phyloP scores from a whole-genome alignment of 2,113 vertebrate genomes.

The Melanotaenia duboulayi region DNA sequence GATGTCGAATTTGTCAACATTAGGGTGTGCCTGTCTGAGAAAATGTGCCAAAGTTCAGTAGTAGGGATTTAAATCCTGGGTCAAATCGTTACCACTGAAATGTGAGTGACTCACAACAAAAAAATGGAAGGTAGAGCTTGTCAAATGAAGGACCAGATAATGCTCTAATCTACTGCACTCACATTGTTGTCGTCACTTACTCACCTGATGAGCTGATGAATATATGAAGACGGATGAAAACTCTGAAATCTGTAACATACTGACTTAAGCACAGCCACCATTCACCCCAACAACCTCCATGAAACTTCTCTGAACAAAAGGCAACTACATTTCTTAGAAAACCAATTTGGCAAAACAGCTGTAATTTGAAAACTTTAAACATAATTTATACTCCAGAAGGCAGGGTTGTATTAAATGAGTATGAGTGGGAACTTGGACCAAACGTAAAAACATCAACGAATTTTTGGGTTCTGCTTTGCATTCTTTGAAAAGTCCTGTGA shows the following conservation, averaged over 20 bases:
- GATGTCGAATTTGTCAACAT: no score
- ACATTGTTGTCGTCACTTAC: conserved; percentile 26
- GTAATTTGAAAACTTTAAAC: not conserved
- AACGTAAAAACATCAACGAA: not conserved
- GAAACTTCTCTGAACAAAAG: not conserved
- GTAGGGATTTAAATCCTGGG: no score
- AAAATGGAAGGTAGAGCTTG: conserved; percentile 33
- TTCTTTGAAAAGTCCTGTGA: not conserved
- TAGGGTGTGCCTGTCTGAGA: no score
- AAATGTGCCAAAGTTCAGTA: no score
- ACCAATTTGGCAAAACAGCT: not conserved
- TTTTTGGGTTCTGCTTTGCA: not conserved
- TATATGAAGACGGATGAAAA: no score
- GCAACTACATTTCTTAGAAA: not conserved
- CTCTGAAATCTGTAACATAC: no score
- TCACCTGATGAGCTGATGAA: not conserved
- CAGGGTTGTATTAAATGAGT: not conserved
- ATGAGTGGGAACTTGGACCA: no score
- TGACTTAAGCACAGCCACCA: not conserved
- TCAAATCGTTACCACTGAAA: conserved; percentile 49
- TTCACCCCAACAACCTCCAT: not conserved
- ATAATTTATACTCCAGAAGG: not conserved
- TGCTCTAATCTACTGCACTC: conserved; percentile 15
- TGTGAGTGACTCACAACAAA: conserved; percentile 58
- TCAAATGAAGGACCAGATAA: conserved; percentile 27